phyloP scores from a whole-genome alignment of 1,140 invertebrate species.

The Drosophila nebulosa region DNA sequence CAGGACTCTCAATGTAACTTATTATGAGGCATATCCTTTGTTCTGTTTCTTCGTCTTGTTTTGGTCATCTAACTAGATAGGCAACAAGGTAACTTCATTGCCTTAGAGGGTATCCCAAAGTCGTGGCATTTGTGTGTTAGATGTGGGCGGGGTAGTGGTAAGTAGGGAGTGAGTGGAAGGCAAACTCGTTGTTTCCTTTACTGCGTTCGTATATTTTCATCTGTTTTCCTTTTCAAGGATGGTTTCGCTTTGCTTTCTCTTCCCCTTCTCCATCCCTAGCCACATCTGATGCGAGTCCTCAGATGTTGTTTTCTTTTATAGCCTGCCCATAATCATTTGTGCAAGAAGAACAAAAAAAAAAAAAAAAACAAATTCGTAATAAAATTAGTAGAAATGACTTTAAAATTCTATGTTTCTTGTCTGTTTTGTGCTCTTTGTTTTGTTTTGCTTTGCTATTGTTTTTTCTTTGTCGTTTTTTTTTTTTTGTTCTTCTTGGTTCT shows the following conservation, averaged over 20 bases:
- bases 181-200: not conserved
- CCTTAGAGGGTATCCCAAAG: not conserved
- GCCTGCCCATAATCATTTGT: conserved; percentile 67
- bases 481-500: conserved; percentile 12
- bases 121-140: not conserved
- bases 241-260: conserved; percentile 61
- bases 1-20: not conserved
- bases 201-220: not conserved
- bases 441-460: not conserved
- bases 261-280: conserved; percentile 28
- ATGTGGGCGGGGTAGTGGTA: no score
- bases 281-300: conserved; percentile 12
- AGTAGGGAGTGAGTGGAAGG: not conserved
- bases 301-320: conserved; percentile 54
- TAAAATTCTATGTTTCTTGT: conserved; percentile 57
- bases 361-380: conserved; percentile 46
- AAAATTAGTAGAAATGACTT: conserved; percentile 74
- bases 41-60: no score
- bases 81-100: no score
- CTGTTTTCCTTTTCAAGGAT: conserved; percentile 66
- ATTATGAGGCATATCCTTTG: not conserved
- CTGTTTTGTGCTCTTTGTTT: conserved; percentile 6
- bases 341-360: conserved; percentile 38
- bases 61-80: no score
- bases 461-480: no score